A percentile compares a stretch with the other conserved stretches of the same genome.
These are phyloP conservation scores for Anthopleura sola DNA, from an alignment of 64 coral and sea anemone species.

Conservation along the genomic window DNA sequence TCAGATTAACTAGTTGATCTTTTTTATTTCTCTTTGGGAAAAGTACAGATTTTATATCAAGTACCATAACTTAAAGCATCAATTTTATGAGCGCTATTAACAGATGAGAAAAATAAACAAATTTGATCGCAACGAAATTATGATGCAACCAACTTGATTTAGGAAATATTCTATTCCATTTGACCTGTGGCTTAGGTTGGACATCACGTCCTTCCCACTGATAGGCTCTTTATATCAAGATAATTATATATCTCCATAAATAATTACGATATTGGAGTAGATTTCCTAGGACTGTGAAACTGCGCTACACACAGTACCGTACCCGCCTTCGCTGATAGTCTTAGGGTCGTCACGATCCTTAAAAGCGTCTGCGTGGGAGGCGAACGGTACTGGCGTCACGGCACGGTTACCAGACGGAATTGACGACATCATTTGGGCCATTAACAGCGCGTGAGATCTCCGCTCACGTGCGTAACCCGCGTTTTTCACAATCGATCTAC, in stretches of 20 bases:
- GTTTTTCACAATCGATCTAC: too few species aligned
- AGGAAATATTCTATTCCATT: neutral
- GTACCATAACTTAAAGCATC: neutral
- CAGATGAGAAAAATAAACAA: neutral
- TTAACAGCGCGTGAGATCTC: too few species aligned
- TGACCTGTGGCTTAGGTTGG: neutral
- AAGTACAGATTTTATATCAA: neutral
- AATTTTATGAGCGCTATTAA: neutral
- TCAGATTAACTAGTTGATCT: neutral
- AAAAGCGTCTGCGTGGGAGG: too few species aligned
- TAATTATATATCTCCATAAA: neutral
- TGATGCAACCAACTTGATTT: neutral
- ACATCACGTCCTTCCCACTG: neutral
- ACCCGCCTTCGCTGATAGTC: too few species aligned
- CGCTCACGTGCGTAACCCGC: too few species aligned
- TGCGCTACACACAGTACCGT: too few species aligned
- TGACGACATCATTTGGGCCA: too few species aligned
- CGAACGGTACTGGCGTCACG: too few species aligned
- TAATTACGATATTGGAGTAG: too few species aligned
- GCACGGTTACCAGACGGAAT: too few species aligned
- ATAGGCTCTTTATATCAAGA: neutral
- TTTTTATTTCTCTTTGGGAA: constrained; percentile 1
- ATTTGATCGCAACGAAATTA: neutral
- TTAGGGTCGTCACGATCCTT: too few species aligned
- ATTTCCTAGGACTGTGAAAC: too few species aligned